Conservation (phyloP, 1,140 invertebrate genomes). For the Hylaeus anthracinus region DNA sequence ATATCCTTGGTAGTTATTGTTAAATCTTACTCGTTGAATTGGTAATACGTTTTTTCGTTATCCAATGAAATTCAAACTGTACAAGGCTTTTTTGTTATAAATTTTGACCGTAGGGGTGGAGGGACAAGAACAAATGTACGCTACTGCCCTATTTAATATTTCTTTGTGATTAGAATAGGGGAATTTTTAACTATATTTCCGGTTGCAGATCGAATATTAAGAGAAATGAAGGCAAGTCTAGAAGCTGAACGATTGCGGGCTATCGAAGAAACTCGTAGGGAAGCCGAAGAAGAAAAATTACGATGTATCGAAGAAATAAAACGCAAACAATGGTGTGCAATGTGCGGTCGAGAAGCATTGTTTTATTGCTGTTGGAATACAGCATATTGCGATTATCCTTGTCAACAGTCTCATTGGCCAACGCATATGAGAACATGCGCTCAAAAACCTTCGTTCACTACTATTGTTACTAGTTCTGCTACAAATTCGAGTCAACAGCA, state of each 20-base stretch:
- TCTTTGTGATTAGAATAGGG: no score
- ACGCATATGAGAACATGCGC: slow-evolving; percentile 82
- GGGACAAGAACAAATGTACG: no score
- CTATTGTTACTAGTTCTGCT: slow-evolving; percentile 43
- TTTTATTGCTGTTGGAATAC: slow-evolving; percentile 98
- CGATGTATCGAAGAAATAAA: slow-evolving; percentile 89
- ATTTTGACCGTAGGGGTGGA: no score
- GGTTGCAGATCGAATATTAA: slow-evolving; percentile 80
- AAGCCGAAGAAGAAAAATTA: slow-evolving; percentile 84
- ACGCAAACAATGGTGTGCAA: slow-evolving; percentile 93
- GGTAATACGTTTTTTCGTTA: no score
- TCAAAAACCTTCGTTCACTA: slow-evolving; percentile 64
- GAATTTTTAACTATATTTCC: slow-evolving; percentile 3
- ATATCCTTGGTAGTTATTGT: no score
- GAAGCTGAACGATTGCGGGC: slow-evolving; percentile 85
- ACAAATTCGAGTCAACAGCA: slow-evolving; percentile 55
- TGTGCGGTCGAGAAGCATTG: slow-evolving; percentile 91
- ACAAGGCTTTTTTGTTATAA: no score
- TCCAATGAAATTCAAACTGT: no score
- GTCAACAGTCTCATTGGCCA: slow-evolving; percentile 88
- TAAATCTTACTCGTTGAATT: no score
- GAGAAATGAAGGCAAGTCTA: slow-evolving; percentile 85
- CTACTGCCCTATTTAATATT: no score
- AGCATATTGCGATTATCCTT: slow-evolving; percentile 93
- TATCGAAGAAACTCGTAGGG: slow-evolving; percentile 83